A percentile compares a stretch with the other conserved stretches of the same genome.
Evolutionary conservation across 2,888 invertebrate genomes (phyloP).

Genomic region (Mayetiola destructor): DNA sequence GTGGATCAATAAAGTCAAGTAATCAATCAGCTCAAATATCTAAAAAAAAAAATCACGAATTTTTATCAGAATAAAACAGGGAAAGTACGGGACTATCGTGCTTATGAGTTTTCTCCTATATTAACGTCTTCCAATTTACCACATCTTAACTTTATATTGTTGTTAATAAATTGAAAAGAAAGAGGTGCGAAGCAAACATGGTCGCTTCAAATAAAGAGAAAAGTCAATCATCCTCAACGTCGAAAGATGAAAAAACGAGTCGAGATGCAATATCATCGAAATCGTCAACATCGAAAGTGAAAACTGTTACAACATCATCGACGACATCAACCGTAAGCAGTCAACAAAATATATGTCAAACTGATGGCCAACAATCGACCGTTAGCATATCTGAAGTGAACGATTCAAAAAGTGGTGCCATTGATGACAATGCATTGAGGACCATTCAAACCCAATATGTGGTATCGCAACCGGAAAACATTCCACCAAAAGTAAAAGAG

Average conservation of each 20-base stretch:
- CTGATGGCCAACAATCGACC: slow-evolving; percentile 5
- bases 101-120: background rate
- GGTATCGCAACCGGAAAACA: slow-evolving; percentile 18
- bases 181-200: background rate
- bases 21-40: background rate
- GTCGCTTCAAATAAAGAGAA: slow-evolving; percentile 6
- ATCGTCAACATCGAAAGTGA: slow-evolving; percentile 14
- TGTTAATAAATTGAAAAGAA: no score
- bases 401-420: slow-evolving; percentile 9
- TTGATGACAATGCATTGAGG: slow-evolving; percentile 6
- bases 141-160: background rate
- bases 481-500: slow-evolving; percentile 14
- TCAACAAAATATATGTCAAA: slow-evolving; percentile 14
- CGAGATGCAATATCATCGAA: no score
- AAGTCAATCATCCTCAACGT: background rate
- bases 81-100: background rate
- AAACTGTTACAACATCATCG: slow-evolving; percentile 14
- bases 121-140: background rate
- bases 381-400: slow-evolving; percentile 15
- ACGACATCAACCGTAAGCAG: slow-evolving; percentile 8
- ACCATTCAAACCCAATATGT: slow-evolving; percentile 16
- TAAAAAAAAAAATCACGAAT: background rate
- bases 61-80: background rate
- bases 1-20: background rate
- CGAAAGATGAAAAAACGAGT: no score